These are phyloP conservation scores for Helobdella robusta DNA, from an alignment of 2,888 invertebrate genomes.

Conservation along the genomic window DNA sequence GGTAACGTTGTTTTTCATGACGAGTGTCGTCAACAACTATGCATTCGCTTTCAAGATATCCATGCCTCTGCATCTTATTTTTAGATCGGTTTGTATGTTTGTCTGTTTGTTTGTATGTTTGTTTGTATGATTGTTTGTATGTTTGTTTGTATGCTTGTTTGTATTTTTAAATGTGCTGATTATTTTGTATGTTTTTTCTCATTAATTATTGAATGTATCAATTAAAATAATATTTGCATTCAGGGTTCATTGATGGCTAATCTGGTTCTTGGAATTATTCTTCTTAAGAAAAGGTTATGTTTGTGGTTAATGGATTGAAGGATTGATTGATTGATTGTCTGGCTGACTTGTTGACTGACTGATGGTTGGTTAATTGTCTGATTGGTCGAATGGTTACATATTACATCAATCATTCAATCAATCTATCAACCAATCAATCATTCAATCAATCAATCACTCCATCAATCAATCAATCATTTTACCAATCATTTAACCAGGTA, in stretches of 20 bases:
- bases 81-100: constrained; percentile 66
- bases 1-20: constrained; percentile 79
- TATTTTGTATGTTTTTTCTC: constrained; percentile 1
- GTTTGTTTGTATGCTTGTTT: not conserved
- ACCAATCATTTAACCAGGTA: constrained; percentile 53
- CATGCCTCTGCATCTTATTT: constrained; percentile 96
- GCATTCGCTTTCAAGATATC: constrained; percentile 92
- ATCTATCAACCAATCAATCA: no score
- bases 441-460: no score
- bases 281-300: constrained; percentile 63
- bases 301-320: not conserved
- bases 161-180: not conserved
- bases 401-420: not conserved
- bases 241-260: constrained; percentile 85
- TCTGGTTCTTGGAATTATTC: constrained; percentile 83
- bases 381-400: not conserved
- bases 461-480: not conserved
- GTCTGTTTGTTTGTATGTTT: not conserved
- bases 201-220: not conserved
- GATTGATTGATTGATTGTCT: not conserved
- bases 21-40: constrained; percentile 68
- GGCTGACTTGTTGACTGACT: no score
- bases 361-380: no score
- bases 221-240: not conserved
- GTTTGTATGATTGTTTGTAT: not conserved